Conservation (phyloP, 2,888 invertebrate genomes). For the Camptogramma bilineatum region DNA sequence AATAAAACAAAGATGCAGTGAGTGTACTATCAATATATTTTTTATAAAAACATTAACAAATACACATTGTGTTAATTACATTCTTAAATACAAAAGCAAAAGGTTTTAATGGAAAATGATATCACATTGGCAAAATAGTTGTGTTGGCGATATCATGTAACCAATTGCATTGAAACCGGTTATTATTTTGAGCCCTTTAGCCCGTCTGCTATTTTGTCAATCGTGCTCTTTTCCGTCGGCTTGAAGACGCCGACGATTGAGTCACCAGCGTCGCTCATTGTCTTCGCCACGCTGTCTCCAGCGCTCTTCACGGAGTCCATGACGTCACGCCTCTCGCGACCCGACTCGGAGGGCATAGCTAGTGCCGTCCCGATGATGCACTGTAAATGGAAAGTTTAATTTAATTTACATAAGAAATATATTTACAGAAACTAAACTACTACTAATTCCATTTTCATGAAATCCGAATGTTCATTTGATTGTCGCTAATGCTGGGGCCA, state of each 20-base stretch:
- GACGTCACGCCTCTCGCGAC: constrained; percentile 66
- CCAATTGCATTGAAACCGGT: constrained; percentile 41
- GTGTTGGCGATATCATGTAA: constrained; percentile 44
- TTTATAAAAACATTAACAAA: constrained; percentile 21
- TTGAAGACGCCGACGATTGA: constrained; percentile 75
- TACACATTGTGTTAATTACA: constrained; percentile 17
- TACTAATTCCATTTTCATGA: too few species aligned
- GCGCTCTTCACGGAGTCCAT: constrained; percentile 75
- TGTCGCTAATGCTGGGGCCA: too few species aligned
- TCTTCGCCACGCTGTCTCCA: constrained; percentile 69
- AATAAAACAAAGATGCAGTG: constrained; percentile 30
- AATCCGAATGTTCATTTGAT: too few species aligned
- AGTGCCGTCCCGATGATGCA: constrained; percentile 50
- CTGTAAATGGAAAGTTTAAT: constrained; percentile 47
- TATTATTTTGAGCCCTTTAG: constrained; percentile 61
- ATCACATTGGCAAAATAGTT: constrained; percentile 24
- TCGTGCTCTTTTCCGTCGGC: constrained; percentile 71
- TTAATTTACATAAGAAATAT: constrained; percentile 20
- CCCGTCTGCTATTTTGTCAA: constrained; percentile 69
- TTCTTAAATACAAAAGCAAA: constrained; percentile 5
- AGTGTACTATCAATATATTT: constrained; percentile 16
- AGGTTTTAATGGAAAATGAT: constrained; percentile 11
- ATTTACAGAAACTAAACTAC: too few species aligned
- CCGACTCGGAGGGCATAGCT: constrained; percentile 57
- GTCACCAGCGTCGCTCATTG: constrained; percentile 70